phyloP scores from a whole-genome alignment of 2,113 vertebrate species.

The Pleuronectes platessa region DNA sequence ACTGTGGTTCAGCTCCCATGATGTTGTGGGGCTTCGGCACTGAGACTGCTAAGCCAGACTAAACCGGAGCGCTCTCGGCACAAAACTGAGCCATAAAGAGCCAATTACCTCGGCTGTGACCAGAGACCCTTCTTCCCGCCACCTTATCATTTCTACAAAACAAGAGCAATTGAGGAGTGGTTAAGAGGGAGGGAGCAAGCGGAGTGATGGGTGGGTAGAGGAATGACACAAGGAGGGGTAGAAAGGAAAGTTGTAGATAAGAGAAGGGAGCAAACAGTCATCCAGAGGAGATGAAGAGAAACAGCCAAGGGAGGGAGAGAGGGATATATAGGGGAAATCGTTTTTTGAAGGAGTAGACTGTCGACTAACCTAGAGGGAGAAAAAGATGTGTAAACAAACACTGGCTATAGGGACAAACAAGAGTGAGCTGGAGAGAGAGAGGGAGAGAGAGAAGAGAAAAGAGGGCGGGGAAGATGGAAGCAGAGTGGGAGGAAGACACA shows the following conservation, averaged over 20 bases:
- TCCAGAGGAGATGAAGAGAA: conserved; percentile 54
- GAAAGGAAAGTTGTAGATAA: conserved; percentile 59
- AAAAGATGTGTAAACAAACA: conserved; percentile 77
- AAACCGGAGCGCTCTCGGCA: conserved; percentile 39
- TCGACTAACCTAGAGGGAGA: conserved; percentile 58
- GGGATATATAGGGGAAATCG: conserved; percentile 62
- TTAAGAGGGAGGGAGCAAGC: conserved; percentile 38
- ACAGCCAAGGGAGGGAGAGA: conserved; percentile 31
- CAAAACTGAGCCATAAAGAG: conserved; percentile 58
- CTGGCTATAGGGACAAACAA: conserved; percentile 61
- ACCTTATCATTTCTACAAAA: conserved; percentile 59
- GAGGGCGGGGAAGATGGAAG: conserved; percentile 58
- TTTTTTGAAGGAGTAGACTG: conserved; percentile 61
- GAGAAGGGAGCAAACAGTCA: conserved; percentile 52
- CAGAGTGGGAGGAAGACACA: conserved; percentile 65
- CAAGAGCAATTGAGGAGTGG: conserved; percentile 53
- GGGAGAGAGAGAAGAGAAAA: conserved; percentile 16
- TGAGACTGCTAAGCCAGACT: conserved; percentile 35
- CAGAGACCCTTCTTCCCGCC: conserved; percentile 40
- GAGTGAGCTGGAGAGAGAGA: conserved; percentile 35
- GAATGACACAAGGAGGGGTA: conserved; percentile 42
- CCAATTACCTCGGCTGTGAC: conserved; percentile 65
- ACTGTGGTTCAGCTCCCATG: conserved; percentile 3
- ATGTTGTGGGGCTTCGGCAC: neutral
- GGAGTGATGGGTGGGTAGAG: conserved; percentile 41